phyloP scores from a whole-genome alignment of 2,797 vertebrate genomes.

The Threskiornis aethiopicus region DNA sequence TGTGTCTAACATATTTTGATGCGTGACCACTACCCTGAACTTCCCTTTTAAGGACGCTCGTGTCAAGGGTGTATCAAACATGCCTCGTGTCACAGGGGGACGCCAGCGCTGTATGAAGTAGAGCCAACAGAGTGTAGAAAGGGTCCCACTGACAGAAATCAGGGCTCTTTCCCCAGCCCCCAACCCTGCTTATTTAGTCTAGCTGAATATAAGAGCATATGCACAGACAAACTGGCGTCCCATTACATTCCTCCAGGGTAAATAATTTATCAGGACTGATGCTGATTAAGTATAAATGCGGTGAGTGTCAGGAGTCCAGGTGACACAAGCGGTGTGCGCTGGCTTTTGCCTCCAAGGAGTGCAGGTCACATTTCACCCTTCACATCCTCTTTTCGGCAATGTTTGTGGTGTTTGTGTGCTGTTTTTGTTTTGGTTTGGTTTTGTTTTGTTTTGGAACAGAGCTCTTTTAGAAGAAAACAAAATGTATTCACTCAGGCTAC shows the following conservation, averaged over 20 bases:
- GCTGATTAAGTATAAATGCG: conserved; percentile 66
- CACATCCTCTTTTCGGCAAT: not conserved
- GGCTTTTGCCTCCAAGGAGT: conserved; percentile 37
- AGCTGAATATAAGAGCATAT: conserved; percentile 10
- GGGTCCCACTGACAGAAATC: not conserved
- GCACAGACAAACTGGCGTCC: conserved; percentile 44
- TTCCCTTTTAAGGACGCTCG: not conserved
- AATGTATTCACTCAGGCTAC: not conserved
- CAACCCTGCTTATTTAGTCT: conserved; percentile 62
- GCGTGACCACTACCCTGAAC: not conserved
- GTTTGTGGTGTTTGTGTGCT: not conserved
- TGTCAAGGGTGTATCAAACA: not conserved
- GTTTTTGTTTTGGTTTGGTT: not conserved
- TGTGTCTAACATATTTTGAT: conserved; percentile 35
- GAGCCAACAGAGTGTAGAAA: not conserved
- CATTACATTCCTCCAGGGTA: conserved; percentile 53
- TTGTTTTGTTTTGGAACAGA: conserved; percentile 7
- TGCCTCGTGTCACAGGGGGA: not conserved
- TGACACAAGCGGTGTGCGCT: not conserved
- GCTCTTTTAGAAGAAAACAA: not conserved
- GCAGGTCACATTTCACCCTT: conserved; percentile 34
- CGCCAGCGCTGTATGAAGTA: not conserved
- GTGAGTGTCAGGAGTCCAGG: conserved; percentile 54
- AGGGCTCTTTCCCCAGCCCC: not conserved
- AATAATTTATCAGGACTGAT: conserved; percentile 65